A percentile compares a stretch with the other conserved stretches of the same genome.
phyloP scores from a whole-genome alignment of 2,113 vertebrate genomes.

The Dicrurus megarhynchus region DNA sequence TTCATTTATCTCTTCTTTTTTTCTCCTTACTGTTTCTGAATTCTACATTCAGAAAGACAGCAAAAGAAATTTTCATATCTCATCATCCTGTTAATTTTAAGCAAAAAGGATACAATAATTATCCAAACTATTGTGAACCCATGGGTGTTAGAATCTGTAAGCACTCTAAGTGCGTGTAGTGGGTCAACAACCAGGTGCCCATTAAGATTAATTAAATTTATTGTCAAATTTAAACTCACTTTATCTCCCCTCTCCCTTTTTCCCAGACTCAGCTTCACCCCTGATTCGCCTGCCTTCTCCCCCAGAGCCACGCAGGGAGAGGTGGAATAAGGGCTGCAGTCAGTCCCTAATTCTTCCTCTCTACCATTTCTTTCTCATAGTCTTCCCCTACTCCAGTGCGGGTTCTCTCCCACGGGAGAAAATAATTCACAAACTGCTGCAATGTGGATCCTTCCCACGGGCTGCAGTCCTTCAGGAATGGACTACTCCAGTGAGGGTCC shows the following conservation, averaged over 20 bases:
- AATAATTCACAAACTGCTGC: background rate
- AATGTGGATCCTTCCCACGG: fast-evolving
- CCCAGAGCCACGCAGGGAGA: fast-evolving
- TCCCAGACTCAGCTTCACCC: background rate
- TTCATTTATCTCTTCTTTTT: background rate
- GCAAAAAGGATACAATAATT: background rate
- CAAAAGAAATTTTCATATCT: background rate
- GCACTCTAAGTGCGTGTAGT: background rate
- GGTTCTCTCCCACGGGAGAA: fast-evolving
- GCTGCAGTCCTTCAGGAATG: background rate
- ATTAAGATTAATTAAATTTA: background rate
- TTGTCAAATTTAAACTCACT: background rate
- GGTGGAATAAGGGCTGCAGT: fast-evolving
- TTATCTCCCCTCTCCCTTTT: background rate
- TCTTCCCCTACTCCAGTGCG: fast-evolving
- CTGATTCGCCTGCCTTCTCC: background rate
- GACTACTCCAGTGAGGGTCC: background rate
- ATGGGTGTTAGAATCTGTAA: background rate
- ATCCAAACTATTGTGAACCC: background rate
- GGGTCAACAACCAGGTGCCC: background rate
- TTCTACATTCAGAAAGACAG: background rate
- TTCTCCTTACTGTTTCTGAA: background rate
- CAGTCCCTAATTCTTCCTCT: background rate
- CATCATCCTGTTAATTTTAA: background rate
- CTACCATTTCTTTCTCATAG: background rate